Evolutionary conservation across 2,888 invertebrate genomes (phyloP).

Genomic region (Odontothrips loti): DNA sequence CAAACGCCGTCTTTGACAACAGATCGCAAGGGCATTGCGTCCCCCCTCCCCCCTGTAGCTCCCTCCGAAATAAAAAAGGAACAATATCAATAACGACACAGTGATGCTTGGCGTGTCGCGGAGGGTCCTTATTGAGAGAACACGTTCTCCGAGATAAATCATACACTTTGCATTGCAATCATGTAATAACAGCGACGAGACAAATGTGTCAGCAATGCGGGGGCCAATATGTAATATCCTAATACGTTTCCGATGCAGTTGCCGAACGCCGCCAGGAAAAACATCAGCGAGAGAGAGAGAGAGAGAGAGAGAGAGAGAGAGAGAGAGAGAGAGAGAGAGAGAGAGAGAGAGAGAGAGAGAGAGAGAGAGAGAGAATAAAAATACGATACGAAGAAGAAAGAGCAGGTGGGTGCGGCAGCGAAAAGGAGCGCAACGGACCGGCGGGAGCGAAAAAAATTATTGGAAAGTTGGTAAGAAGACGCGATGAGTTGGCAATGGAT

Average conservation of each 20-base stretch:
- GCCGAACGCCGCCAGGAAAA: not conserved
- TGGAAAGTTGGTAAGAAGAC: no score
- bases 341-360: no score
- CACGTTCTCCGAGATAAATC: constrained; percentile 15
- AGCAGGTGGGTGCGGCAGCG: no score
- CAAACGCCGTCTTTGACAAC: no score
- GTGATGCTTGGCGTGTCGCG: not conserved
- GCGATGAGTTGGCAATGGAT: no score
- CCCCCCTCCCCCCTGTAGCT: no score
- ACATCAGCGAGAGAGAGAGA: not conserved
- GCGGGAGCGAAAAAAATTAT: no score
- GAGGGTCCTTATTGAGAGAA: not conserved
- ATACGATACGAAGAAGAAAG: no score
- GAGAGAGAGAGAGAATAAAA: no score
- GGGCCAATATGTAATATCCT: constrained; percentile 12
- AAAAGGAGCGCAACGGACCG: no score
- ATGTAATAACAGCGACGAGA: not conserved
- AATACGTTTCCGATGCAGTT: constrained; percentile 15
- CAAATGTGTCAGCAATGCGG: constrained; percentile 4
- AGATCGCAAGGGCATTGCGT: no score
- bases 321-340: no score
- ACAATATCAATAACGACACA: not conserved
- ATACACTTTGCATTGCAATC: not conserved
- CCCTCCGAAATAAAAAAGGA: not conserved
- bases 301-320: not conserved